phyloP scores from a whole-genome alignment of 2,797 vertebrate species.

The Poeciliopsis gracilis region DNA sequence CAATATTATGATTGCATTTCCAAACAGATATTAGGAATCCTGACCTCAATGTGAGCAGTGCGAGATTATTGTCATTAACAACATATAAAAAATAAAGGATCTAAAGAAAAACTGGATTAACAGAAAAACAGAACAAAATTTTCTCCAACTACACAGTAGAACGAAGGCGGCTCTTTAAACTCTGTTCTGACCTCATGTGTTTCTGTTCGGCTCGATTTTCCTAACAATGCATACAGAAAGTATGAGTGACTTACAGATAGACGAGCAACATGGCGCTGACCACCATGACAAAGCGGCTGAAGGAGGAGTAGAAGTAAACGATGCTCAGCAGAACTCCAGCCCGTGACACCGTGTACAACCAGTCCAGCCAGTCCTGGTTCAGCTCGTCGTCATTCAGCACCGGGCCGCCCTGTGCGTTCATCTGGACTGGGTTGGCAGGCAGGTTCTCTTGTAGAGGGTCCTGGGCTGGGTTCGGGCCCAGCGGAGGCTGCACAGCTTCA shows the following conservation, averaged over 20 bases:
- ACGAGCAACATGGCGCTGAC: slow-evolving; percentile 94
- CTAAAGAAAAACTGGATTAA: background rate
- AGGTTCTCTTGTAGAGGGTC: slow-evolving; percentile 85
- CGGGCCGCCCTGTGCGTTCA: slow-evolving; percentile 95
- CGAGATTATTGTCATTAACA: background rate
- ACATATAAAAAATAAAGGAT: background rate
- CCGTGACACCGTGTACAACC: slow-evolving; percentile 93
- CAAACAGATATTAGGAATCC: background rate
- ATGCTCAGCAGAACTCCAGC: slow-evolving; percentile 95
- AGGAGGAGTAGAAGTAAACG: slow-evolving; percentile 98
- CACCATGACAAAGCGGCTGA: slow-evolving; percentile 95
- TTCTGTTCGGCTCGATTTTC: background rate
- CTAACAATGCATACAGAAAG: background rate
- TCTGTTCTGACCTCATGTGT: background rate
- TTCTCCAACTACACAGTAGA: background rate
- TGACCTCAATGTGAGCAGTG: background rate
- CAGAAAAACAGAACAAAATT: background rate
- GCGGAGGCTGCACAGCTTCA: slow-evolving; percentile 67
- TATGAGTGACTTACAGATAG: slow-evolving; percentile 87
- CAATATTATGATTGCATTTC: background rate
- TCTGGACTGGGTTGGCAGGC: slow-evolving; percentile 88
- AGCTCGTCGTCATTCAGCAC: slow-evolving; percentile 93
- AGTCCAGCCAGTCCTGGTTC: slow-evolving; percentile 97
- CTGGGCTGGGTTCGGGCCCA: slow-evolving; percentile 71
- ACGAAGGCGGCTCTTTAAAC: background rate